Base-by-base conservation (phyloP, 2,888 invertebrate species). In the Anaspis maculata region DNA sequence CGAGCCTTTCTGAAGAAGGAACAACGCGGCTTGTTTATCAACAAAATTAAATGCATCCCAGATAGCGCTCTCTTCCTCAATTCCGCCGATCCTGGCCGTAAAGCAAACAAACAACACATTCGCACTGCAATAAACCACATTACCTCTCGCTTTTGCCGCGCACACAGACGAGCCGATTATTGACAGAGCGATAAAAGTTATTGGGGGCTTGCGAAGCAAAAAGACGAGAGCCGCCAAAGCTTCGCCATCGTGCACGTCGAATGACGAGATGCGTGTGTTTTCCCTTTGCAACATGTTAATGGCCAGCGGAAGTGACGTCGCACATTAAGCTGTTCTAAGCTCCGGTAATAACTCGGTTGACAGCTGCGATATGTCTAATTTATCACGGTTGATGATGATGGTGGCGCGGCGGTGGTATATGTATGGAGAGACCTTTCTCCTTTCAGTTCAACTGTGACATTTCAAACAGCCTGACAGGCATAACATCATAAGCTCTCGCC, bases 311-410 rank as follows among this genome's bases (percentile, higher is more conserved):
- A 52, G 47, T 48, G 50, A 48, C 48, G 41, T 35, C 41, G 33
- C 41, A 44, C 50, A 48, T 52, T 52, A 46, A 53, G 48, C 47
- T 45, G 42, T 48, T 45, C 43, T 41, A 48, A 39, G n/a, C n/a
- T 39, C 39, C 42, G 30, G 42, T 56, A 54, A 56, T 56, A 52
- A 51, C 50, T 45, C 49, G 45, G 48, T 51, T 52, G 56, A 56
- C 54, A 53, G 54, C 52, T 53, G 53, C 49, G 53, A 54, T 55
- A 54, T 51, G 52, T 54, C 53, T 52, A 56, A 56, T 56, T 56
- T 56, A 54, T 56, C 52, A 54, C 48, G 46, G n/a, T n/a, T n/a
- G n/a, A n/a, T n/a, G n/a, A n/a, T n/a, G n/a, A n/a, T n/a, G n/a
- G n/a, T n/a, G n/a, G n/a, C n/a, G n/a, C n/a, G n/a, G n/a, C n/a